Conservation (phyloP, 2,113 vertebrate species). For the Pyxicephalus adspersus region DNA sequence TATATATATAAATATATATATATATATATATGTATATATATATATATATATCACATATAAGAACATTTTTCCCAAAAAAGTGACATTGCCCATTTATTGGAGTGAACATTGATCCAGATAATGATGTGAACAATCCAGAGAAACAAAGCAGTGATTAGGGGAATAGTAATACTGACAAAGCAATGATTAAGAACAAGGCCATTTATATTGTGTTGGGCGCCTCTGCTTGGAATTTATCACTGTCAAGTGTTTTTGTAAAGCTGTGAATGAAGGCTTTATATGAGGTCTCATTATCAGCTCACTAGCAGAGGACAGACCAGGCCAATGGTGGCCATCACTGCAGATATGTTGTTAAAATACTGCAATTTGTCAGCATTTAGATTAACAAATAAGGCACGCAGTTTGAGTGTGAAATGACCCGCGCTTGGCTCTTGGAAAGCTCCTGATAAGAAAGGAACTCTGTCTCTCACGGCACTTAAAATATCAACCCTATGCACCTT, state of each 20-base stretch:
- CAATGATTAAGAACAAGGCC: conserved; percentile 74
- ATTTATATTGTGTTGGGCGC: conserved; percentile 74
- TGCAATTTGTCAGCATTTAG: conserved; percentile 87
- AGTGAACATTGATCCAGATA: neutral
- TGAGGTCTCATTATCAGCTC: conserved; percentile 77
- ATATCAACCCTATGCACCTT: neutral
- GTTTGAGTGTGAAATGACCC: conserved; percentile 72
- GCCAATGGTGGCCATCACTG: conserved; percentile 73
- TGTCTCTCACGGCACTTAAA: neutral
- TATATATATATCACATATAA: neutral
- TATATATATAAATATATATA: neutral
- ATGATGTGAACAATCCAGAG: conserved; percentile 18
- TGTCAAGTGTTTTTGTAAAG: conserved; percentile 66
- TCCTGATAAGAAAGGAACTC: conserved; percentile 18
- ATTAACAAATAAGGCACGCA: conserved; percentile 80
- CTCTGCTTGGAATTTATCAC: conserved; percentile 77
- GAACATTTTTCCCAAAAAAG: neutral
- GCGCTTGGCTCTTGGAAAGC: conserved; percentile 62
- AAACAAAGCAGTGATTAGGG: conserved; percentile 73
- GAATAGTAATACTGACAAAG: conserved; percentile 71
- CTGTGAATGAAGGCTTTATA: conserved; percentile 79
- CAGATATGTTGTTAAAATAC: conserved; percentile 78
- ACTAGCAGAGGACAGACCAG: conserved; percentile 72
- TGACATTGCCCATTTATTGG: conserved; percentile 17
- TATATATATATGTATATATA: neutral